Base-by-base conservation (phyloP, 2,113 vertebrate species). In the Hystrix brachyura region DNA sequence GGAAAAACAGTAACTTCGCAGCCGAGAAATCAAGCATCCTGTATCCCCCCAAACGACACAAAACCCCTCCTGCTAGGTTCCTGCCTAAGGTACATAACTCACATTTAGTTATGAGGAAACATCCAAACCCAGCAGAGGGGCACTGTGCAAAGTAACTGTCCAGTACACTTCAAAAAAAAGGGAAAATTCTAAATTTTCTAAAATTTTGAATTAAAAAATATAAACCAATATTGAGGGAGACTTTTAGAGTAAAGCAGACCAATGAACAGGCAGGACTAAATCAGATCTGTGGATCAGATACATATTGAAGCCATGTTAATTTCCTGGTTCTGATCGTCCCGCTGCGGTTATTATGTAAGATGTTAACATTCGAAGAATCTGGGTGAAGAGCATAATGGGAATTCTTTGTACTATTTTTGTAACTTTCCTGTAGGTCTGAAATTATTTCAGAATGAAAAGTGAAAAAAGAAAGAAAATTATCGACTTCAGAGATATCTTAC, bases 331-430 rank as follows among this genome's bases (percentile, higher is more conserved):
- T 19, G 59, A 57, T 48, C 65, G 17, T 13, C 15, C n/a, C 3
- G 0, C 83, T 25, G 23, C 29, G 79, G 32, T 97, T 87, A 55
- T 79, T 53, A 87, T 32, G 7, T 83, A 95, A 96, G 86, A 85
- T 0, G 23, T 29, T 34, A 64, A 83, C 55, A 62, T 81, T 57
- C 21, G 65, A 90, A 85, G 95, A 96, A 81, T 91, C 94, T 83
- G 86, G 79, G 67, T 94, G 76, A 95, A 67, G 79, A 65, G 83
- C 71, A 83, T 51, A 80, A 79, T 91, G 91, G 91, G 94, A 93
- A 97, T 97, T 95, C 92, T 96, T 90, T 91, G 90, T 93, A 38
- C 79, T 94, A 90, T 93, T 91, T 97, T 83, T 96, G 74, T 60
- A 57, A 90, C 53, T 90, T 97, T 92, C 65, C 84, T 48, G 94